Evolutionary conservation across 2,888 invertebrate species (phyloP), one percentile per base, ranked within the genome.

Genomic region (Mimachlamys varia): DNA sequence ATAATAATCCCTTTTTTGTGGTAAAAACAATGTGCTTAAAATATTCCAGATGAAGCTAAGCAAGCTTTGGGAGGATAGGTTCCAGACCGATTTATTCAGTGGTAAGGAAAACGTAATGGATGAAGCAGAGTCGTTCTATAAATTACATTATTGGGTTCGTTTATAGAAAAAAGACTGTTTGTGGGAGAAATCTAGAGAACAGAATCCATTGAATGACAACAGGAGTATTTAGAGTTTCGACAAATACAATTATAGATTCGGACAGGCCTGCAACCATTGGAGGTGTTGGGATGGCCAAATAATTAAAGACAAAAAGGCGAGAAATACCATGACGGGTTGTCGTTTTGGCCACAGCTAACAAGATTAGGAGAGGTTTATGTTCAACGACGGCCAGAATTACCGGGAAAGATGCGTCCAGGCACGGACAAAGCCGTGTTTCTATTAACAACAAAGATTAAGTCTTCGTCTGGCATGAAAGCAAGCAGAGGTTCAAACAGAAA

Each of bases 291-390:
- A 33, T 76, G 76, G 27, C 76, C 76, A 76, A 76, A 76, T 76
- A 76, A 76, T 76, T 76, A 76, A 58, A 76, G 76, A 62, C 62
- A 19, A 62, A 44, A 76, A 76, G 76, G 33, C 76, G 76, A 76
- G 76, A 76, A 76, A 76, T 12, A 12, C 76, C 12, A 10, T 76
- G 76, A 33, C 76, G 27, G 76, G 76, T 27, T 76, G 76, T 76
- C 76, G 76, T 76, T 76, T 33, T 4, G 33, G 76, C 33, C 33
- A 10, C 27, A 7, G 76, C 33, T 76, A 76, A 76, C 76, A 76
- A 27, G 76, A 33, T 76, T 27, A 27, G 27, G 33, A 33, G 3
- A 15, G 27, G 76, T 76, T 76, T 76, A 76, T 76, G 33, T 76
- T 76, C 13, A 76, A 17, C 27, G 76, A 76, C 33, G 76, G 33